A percentile compares a stretch with the other conserved stretches of the same genome.
phyloP scores from a whole-genome alignment of 2,113 vertebrate species.

The Carassius gibelio region DNA sequence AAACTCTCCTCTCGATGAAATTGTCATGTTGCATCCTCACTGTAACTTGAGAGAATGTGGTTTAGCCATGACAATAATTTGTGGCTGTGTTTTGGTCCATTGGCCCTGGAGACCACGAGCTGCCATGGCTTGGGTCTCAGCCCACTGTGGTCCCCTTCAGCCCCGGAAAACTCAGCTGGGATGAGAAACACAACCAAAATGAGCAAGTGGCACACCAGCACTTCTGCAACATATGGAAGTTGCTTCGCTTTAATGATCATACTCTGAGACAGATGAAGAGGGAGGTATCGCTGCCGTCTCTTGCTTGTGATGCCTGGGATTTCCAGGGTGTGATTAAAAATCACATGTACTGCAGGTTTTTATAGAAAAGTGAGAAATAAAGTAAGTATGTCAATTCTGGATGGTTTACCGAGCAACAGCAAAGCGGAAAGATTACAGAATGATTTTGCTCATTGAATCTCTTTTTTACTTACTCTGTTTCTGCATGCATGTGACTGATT shows the following conservation, averaged over 20 bases:
- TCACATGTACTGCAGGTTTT: not conserved
- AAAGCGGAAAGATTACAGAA: not conserved
- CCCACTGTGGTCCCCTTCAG: conserved; percentile 56
- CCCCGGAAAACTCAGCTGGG: conserved; percentile 45
- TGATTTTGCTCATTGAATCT: not conserved
- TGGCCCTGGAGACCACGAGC: not conserved
- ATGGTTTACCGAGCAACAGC: not conserved
- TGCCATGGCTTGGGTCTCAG: conserved; percentile 39
- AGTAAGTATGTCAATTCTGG: not conserved
- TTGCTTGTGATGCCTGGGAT: not conserved
- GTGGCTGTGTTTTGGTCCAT: conserved; percentile 66
- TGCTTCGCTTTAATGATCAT: not conserved
- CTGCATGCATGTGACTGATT: not conserved
- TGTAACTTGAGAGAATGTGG: conserved; percentile 52
- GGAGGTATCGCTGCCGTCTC: not conserved
- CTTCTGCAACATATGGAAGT: conserved; percentile 60
- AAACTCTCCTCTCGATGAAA: conserved; percentile 17
- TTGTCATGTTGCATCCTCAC: conserved; percentile 26
- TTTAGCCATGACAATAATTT: conserved; percentile 68
- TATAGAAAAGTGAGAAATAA: conserved; percentile 14
- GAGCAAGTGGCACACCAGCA: conserved; percentile 67
- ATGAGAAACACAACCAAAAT: conserved; percentile 72
- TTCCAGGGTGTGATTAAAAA: conserved; percentile 10
- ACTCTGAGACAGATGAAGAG: not conserved
- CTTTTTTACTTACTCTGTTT: not conserved